Conservation (phyloP, 1,140 invertebrate species). For the Glossosoma conforme region DNA sequence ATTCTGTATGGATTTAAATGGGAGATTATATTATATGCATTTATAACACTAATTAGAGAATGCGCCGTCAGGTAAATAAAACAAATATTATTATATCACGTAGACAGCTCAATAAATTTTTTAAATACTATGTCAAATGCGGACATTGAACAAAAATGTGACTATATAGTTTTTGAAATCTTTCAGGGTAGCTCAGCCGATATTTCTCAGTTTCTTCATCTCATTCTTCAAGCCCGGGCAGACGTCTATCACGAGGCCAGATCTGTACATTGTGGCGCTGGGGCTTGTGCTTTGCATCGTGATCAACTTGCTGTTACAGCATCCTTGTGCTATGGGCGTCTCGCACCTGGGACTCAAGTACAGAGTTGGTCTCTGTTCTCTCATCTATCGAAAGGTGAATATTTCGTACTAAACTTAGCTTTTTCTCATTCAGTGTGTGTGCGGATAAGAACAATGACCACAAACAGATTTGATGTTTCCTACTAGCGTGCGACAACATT, state of each 20-base stretch:
- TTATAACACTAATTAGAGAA: constrained; percentile 7
- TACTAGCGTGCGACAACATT: too few species aligned
- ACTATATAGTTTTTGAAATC: neutral
- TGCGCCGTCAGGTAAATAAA: constrained; percentile 12
- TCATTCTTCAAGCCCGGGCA: neutral
- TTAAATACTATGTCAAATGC: neutral
- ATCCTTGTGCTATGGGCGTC: constrained; percentile 58
- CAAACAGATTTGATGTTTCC: too few species aligned
- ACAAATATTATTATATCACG: too few species aligned
- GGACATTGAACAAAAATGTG: neutral
- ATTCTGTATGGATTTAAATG: constrained; percentile 4
- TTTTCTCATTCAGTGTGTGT: too few species aligned
- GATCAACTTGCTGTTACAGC: constrained; percentile 48
- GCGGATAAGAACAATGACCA: too few species aligned
- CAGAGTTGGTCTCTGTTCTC: constrained; percentile 35
- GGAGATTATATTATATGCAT: neutral
- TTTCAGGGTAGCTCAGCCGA: constrained; percentile 11
- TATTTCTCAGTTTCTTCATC: constrained; percentile 9
- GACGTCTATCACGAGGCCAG: neutral
- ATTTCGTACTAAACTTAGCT: too few species aligned
- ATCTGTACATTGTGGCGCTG: neutral
- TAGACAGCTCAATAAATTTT: neutral
- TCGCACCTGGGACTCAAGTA: constrained; percentile 42
- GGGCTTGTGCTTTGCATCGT: constrained; percentile 41
- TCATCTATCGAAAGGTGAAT: constrained; percentile 37